A percentile compares a stretch with the other conserved stretches of the same genome.
phyloP scores from a whole-genome alignment of 2,888 invertebrate species.

The Platycnemis pennipes region DNA sequence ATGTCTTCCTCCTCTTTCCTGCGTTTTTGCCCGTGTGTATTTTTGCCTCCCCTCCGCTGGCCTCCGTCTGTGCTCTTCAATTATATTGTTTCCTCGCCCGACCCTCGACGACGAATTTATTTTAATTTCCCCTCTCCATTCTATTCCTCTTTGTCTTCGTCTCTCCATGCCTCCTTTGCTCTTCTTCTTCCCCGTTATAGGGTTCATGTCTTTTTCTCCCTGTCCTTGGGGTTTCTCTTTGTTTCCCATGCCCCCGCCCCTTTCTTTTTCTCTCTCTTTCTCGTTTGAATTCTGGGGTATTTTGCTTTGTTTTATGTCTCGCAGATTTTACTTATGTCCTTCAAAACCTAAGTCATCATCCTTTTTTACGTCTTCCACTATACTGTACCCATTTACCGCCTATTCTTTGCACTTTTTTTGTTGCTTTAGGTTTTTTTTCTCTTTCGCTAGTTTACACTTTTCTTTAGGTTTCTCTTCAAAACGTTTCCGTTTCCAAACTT shows the following conservation, averaged over 20 bases:
- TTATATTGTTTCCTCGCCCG: conserved; percentile 8
- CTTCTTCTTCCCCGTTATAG: not conserved
- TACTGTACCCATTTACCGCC: not conserved
- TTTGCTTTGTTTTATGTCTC: not conserved
- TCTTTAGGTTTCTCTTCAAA: not conserved
- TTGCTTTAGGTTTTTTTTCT: not conserved
- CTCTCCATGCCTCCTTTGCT: not conserved
- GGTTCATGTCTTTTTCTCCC: not conserved
- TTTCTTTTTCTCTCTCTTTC: not conserved
- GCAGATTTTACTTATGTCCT: not conserved
- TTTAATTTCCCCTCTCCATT: not conserved
- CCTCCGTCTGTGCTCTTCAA: not conserved
- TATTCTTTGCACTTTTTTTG: not conserved
- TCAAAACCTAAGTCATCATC: not conserved
- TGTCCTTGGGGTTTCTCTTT: not conserved
- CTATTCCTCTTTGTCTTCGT: not conserved
- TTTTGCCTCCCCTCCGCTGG: not conserved
- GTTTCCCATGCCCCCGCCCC: not conserved
- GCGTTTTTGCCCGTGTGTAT: not conserved
- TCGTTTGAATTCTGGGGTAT: not conserved
- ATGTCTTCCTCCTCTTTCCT: not conserved
- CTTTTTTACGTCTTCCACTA: not conserved
- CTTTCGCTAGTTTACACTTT: not conserved
- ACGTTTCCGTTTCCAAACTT: not conserved
- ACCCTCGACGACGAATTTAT: not conserved